Conservation (phyloP, 2,797 vertebrate species). For the Oreochromis mossambicus region DNA sequence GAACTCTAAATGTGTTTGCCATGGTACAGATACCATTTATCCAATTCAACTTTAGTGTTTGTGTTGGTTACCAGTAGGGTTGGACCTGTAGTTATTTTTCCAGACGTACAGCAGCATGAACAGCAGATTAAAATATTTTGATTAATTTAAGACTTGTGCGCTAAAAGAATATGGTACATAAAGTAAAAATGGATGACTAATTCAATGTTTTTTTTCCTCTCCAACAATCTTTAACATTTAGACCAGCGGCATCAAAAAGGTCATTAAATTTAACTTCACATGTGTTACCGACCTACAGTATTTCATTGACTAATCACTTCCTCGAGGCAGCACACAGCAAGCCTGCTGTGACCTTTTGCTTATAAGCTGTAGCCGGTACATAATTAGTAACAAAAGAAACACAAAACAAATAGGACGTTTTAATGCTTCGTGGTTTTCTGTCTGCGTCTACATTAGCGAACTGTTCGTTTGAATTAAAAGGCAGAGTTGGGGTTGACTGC, state of each 20-base stretch:
- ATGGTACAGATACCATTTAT: neutral
- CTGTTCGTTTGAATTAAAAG: neutral
- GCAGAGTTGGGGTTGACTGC: conserved; percentile 8
- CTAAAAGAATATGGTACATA: neutral
- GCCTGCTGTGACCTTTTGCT: neutral
- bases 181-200: neutral
- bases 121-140: neutral
- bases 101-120: neutral
- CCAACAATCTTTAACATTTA: neutral
- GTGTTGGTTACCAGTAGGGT: neutral
- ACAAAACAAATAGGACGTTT: neutral
- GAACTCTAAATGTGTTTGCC: neutral
- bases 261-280: neutral
- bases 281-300: neutral
- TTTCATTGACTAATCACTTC: neutral
- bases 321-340: neutral
- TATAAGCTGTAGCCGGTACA: conserved; percentile 1
- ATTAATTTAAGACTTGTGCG: neutral
- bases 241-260: neutral
- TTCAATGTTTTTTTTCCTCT: neutral
- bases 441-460: neutral
- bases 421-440: conserved; percentile 7
- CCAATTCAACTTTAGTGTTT: conserved; percentile 10
- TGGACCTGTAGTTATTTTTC: neutral
- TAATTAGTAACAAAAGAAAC: neutral